phyloP scores from a whole-genome alignment of 1,140 invertebrate species.

The Saccostrea echinata region DNA sequence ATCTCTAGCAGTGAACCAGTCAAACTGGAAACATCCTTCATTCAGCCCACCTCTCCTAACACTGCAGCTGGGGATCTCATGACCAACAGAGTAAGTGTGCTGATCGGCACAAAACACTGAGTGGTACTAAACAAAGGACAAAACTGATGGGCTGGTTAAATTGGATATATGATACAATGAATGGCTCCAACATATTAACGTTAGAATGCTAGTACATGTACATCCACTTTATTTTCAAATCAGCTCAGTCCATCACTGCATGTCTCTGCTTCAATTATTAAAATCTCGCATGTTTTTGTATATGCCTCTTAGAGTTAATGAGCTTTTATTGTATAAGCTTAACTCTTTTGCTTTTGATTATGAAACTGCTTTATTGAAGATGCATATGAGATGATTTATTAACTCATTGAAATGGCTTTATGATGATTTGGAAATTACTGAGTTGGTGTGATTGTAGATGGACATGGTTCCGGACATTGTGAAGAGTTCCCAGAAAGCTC shows the following conservation, averaged over 20 bases:
- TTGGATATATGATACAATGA: not conserved
- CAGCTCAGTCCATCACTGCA: not conserved
- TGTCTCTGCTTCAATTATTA: not conserved
- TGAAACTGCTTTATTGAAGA: not conserved
- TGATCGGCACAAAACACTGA: not conserved
- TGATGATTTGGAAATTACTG: not conserved
- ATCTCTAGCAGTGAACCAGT: slow-evolving; percentile 86
- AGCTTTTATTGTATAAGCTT: not conserved
- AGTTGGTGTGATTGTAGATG: slow-evolving; percentile 62
- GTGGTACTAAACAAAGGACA: not conserved
- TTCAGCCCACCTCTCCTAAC: slow-evolving; percentile 64
- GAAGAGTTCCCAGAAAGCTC: slow-evolving; percentile 69
- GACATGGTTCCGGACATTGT: slow-evolving; percentile 75
- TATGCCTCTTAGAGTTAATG: not conserved
- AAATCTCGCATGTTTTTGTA: not conserved
- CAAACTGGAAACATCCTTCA: slow-evolving; percentile 67
- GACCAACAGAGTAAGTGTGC: slow-evolving; percentile 60
- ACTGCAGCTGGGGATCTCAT: slow-evolving; percentile 73
- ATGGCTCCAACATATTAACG: not conserved
- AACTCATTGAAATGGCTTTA: not conserved
- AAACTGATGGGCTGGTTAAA: not conserved
- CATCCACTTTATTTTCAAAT: not conserved
- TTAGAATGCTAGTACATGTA: not conserved
- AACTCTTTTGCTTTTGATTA: not conserved
- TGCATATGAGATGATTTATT: not conserved